These are phyloP conservation scores for Diplodus puntazzo DNA, from an alignment of 2,797 vertebrate species.

Conservation along the genomic window DNA sequence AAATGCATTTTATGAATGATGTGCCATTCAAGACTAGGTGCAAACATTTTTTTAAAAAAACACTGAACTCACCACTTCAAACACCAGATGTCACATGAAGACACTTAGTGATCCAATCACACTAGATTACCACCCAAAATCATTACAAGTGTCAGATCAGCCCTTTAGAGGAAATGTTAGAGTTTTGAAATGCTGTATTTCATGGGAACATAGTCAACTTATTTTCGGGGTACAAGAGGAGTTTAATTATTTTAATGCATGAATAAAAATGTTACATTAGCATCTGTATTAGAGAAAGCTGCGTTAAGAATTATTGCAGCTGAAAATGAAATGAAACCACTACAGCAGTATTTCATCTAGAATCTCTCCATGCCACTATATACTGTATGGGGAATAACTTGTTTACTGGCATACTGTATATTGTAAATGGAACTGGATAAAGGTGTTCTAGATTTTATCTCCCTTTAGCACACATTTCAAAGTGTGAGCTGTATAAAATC, in stretches of 20 bases:
- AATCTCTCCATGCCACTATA: not conserved
- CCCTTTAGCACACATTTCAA: conserved; percentile 34
- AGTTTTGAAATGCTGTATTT: conserved; percentile 3
- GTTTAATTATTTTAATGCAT: conserved; percentile 35
- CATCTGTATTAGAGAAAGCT: not conserved
- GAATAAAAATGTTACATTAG: conserved; percentile 26
- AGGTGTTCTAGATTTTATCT: conserved; percentile 36
- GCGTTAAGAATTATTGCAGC: not conserved
- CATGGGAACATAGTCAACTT: not conserved
- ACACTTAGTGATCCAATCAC: not conserved
- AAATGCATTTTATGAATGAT: not conserved
- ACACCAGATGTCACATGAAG: not conserved
- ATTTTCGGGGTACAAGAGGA: conserved; percentile 10
- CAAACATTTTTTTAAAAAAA: not conserved
- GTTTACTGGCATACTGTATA: conserved; percentile 5
- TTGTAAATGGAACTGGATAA: conserved; percentile 19
- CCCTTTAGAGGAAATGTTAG: not conserved
- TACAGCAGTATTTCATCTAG: not conserved
- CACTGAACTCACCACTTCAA: not conserved
- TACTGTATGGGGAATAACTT: not conserved
- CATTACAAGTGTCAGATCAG: not conserved
- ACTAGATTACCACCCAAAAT: not conserved
- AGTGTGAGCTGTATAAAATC: conserved; percentile 30
- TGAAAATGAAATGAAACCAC: not conserved
- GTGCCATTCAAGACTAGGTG: not conserved